Evolutionary conservation across 2,113 vertebrate species (phyloP).

Genomic region (Osmerus eperlanus): DNA sequence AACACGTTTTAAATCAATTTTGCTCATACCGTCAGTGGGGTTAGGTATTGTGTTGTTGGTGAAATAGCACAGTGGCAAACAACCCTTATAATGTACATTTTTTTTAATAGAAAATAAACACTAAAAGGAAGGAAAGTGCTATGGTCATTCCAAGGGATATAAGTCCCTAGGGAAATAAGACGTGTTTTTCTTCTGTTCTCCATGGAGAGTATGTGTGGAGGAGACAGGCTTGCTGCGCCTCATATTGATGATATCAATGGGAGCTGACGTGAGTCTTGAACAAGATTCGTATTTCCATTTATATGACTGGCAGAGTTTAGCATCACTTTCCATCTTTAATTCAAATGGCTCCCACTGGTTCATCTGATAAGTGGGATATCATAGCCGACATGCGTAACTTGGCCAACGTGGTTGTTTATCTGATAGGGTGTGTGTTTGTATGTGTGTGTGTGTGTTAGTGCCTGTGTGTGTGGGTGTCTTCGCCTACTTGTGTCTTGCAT

Average conservation of each 20-base stretch:
- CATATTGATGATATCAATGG: slow-evolving; percentile 14
- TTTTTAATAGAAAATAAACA: too few species aligned
- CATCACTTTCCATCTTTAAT: slow-evolving; percentile 16
- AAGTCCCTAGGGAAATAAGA: not conserved
- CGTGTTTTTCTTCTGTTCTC: not conserved
- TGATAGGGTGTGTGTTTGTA: slow-evolving; percentile 11
- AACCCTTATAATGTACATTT: not conserved
- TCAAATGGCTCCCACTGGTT: slow-evolving; percentile 22
- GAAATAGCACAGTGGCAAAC: too few species aligned
- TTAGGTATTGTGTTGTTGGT: too few species aligned
- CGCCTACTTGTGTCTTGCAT: not conserved
- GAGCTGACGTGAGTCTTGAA: slow-evolving; percentile 9
- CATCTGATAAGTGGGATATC: slow-evolving; percentile 23
- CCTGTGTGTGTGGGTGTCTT: not conserved
- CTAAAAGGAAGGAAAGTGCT: not conserved
- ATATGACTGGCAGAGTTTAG: slow-evolving; percentile 9
- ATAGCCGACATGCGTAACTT: slow-evolving; percentile 20
- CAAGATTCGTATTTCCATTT: slow-evolving; percentile 19
- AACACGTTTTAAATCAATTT: too few species aligned
- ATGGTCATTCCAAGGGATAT: not conserved
- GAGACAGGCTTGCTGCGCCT: slow-evolving; percentile 4
- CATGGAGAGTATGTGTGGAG: not conserved
- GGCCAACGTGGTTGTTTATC: slow-evolving; percentile 18
- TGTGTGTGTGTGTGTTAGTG: not conserved
- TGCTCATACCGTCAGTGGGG: too few species aligned